Base-by-base conservation (phyloP, 2,797 vertebrate species). In the Lithobates pipiens region DNA sequence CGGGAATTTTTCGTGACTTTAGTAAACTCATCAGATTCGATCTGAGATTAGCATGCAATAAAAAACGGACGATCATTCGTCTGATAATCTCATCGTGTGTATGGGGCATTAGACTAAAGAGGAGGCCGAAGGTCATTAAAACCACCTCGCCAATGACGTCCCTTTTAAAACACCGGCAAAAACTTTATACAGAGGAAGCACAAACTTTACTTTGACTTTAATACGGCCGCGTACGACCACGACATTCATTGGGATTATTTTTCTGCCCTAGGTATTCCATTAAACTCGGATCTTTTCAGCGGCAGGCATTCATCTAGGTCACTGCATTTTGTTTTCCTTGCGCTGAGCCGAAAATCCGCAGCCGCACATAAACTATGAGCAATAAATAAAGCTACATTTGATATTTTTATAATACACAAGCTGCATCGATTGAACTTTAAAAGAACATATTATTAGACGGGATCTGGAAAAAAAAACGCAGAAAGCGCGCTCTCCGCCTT, bases 401-500 rank as follows among this genome's bases (percentile, higher is more conserved):
- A 86, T 78, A 86, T 86, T 86, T 86, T 86, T 86, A 86, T 86
- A 83, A 78, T 86, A 79, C 85, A 83, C 85, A 74, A 74, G 85
- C 57, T 68, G 76, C 80, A 75, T 79, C 80, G 80, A 79, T 75
- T 79, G 85, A 65, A 77, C 85, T 83, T 83, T 83, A 83, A 83
- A 75, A 79, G 42, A 83, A 83, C 69, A 83, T 79, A 83, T 76
- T 76, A 86, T 86, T 83, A 83, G 68, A 74, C 75, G 2, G 70
- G 71, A 65, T 72, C 27, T 34, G 16, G 44, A 79, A 65, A 13
- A 50, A 50, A 36, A 74, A 6, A 54, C 42, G 7, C 27, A 11
- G 57, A 70, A 77, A 72, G 27, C 46, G 21, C 75, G 25, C 44
- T 67, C 72, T 67, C 50, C 23, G 9, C 36, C 34, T 71, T 39